Base-by-base conservation (phyloP, 2,797 vertebrate genomes). In the Falco concolor region DNA sequence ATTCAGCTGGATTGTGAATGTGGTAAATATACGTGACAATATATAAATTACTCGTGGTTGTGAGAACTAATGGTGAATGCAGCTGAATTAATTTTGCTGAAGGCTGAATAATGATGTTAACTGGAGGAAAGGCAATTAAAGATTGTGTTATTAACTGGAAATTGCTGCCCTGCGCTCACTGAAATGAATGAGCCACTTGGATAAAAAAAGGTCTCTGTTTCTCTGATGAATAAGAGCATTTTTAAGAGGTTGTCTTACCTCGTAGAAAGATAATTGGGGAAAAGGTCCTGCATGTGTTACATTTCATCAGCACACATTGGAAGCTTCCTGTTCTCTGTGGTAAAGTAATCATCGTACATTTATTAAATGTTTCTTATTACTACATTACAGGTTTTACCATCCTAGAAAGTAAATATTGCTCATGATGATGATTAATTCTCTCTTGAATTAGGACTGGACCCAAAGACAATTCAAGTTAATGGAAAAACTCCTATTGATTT, bases 361-460 rank as follows among this genome's bases (percentile, higher is more conserved):
- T 90, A 91, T 82, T 91, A 81, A 45, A 49, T 67, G 13, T 40
- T 90, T 90, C 79, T 79, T 92, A 50, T 69, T 95, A 34, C 36
- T 87, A 40, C 30, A 4, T 81, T 78, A 14, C 80, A 88, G 61
- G 69, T 84, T 78, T 90, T 91, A 52, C 74, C 61, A n/a, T 72
- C 47, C 44, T 79, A 56, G 69, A 94, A 87, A 79, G 87, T 74
- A 96, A 97, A 95, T 94, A 96, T 38, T 91, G 49, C n/a, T 86
- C 17, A 16, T 44, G 47, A 80, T 68, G 84, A 32, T 84, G 40
- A 88, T 90, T 94, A 89, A 72, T 93, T 89, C 8, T 85, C 53
- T 89, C 47, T 79, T 21, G 13, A 56, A 50, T 84, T 86, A 84
- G 21, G 16, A 91, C 5, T 68, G 53, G 24, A 68, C 40, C 8